Evolutionary conservation across 2,797 vertebrate genomes (phyloP), one percentile per base, ranked within the genome.

Genomic region (Schizopygopsis malacanthus): DNA sequence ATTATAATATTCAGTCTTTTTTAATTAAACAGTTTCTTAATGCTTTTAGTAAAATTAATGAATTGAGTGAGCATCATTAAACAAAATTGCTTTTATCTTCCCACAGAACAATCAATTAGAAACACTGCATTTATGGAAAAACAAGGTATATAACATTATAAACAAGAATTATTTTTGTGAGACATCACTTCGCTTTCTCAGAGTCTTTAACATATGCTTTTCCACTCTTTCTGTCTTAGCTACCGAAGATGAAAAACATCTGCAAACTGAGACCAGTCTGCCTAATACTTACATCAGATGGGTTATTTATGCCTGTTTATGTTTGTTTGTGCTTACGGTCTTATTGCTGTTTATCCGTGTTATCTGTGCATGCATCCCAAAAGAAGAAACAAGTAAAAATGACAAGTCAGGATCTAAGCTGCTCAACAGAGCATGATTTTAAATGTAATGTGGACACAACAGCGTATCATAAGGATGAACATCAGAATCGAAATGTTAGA

Each of bases 351-450:
- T 13, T 50, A 6, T 50, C 43, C 0, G 0, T 10, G 3, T n/a
- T 50, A 1, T 50, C n/a, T 0, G 0, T 10, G 3, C 1, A 16
- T 4, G 1, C 6, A 16, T 2, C 8, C 0, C 1, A 0, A 50
- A 25, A 52, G 0, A 16, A 28, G 4, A 52, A 50, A 28, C 37
- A 2, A 18, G 72, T 20, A 52, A 47, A 75, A 47, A 18, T 4
- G 11, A 16, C 7, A 75, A 75, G 15, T 28, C 45, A 33, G 45
- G 4, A 75, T 20, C 6, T 75, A 28, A 50, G 33, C 15, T 47
- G 8, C 25, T 75, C 8, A 0, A 6, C 22, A 1, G 6, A 25
- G 41, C 5, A 72, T 72, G 11, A 45, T 13, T 43, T 71, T 43
- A 13, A 22, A 22, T 71, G 4, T 22, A 71, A 71, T n/a, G 20